A percentile compares a stretch with the other conserved stretches of the same genome.
phyloP scores from a whole-genome alignment of 2,113 vertebrate genomes.

The Athene cunicularia region DNA sequence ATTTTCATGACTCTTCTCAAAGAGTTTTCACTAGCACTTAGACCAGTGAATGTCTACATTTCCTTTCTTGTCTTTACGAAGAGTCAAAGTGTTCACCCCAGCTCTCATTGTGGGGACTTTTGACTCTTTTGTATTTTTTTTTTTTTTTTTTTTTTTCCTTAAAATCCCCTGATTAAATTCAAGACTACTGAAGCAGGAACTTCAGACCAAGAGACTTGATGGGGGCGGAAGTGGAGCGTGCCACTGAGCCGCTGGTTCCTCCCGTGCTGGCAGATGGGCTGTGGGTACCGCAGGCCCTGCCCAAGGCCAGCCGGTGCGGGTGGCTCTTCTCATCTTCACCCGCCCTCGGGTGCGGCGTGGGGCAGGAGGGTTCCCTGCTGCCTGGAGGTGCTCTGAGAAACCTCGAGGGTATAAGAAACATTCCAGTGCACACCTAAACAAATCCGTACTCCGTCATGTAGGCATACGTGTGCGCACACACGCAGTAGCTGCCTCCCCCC shows the following conservation, averaged over 20 bases:
- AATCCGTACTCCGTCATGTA: fast-evolving
- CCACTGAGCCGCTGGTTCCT: fast-evolving
- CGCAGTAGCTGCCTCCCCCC: not conserved
- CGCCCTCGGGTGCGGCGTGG: fast-evolving
- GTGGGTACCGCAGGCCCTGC: not conserved
- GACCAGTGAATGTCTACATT: not conserved
- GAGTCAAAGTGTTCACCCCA: not conserved
- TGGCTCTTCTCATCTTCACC: not conserved
- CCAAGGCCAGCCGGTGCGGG: not conserved
- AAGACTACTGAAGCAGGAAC: not conserved
- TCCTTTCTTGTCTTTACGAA: not conserved
- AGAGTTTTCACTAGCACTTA: not conserved
- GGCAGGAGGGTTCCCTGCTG: not conserved
- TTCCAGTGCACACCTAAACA: not conserved
- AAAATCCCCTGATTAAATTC: not conserved
- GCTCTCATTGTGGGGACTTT: not conserved
- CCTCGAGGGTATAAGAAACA: not conserved
- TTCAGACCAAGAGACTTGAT: not conserved
- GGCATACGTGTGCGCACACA: fast-evolving
- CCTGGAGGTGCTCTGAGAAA: not conserved
- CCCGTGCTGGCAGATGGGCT: fast-evolving
- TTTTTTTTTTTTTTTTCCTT: not conserved
- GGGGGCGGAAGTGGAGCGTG: not conserved
- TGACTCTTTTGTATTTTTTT: not conserved
- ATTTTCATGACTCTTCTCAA: not conserved